Percentiles rank a stretch among this genome's conserved stretches.
phyloP scores from a whole-genome alignment of 2,797 vertebrate genomes.

The Heteromormyrus szaboi region DNA sequence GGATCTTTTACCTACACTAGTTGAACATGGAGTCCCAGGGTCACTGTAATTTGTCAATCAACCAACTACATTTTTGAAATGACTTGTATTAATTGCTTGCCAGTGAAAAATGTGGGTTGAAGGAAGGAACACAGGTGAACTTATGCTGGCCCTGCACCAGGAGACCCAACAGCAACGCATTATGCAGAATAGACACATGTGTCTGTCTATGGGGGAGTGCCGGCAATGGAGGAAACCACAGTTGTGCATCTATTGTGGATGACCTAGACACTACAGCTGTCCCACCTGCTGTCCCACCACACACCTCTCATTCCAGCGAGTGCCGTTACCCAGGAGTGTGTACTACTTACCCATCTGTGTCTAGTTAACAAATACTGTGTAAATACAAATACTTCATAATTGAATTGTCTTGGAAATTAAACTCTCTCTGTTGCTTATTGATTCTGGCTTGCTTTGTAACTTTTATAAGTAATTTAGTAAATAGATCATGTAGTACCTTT shows the following conservation, averaged over 20 bases:
- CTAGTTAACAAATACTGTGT: background rate
- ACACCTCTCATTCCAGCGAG: background rate
- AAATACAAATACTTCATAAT: background rate
- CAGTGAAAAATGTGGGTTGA: background rate
- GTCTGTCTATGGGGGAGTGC: background rate
- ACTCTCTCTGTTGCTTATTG: background rate
- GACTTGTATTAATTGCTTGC: background rate
- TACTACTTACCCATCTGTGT: background rate
- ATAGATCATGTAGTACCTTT: background rate
- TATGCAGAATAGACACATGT: background rate
- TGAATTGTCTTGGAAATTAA: background rate
- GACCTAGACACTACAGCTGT: background rate
- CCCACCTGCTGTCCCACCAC: background rate
- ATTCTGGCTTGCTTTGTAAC: background rate
- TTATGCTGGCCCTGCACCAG: background rate
- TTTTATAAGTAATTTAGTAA: background rate
- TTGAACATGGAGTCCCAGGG: background rate
- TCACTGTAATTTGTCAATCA: background rate
- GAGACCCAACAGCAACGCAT: background rate
- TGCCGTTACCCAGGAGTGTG: background rate
- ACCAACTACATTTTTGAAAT: background rate
- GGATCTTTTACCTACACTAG: background rate
- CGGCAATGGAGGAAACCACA: background rate
- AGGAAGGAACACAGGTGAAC: background rate
- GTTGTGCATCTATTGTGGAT: background rate